phyloP scores from a whole-genome alignment of 2,797 vertebrate species.

The Odontamblyopus rebecca region DNA sequence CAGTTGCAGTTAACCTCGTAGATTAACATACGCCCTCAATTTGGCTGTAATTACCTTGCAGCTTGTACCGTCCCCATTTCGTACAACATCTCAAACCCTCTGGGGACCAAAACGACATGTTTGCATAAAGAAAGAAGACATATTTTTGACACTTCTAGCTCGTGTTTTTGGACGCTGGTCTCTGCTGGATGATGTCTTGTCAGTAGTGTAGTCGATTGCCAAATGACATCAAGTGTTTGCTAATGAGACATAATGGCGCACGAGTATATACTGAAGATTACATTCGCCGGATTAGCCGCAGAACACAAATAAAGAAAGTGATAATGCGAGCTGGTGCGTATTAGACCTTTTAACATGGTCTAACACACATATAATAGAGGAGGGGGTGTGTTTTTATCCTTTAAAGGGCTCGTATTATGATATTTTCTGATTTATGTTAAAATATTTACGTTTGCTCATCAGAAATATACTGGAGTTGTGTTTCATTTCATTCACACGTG shows the following conservation, averaged over 20 bases:
- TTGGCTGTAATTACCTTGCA: slow-evolving; percentile 74
- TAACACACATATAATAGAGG: too few species aligned
- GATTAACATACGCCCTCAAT: slow-evolving; percentile 78
- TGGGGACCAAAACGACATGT: slow-evolving; percentile 16
- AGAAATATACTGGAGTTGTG: too few species aligned
- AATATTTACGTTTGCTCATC: too few species aligned
- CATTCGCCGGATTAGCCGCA: slow-evolving; percentile 52
- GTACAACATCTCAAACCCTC: neutral
- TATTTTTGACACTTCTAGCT: slow-evolving; percentile 8
- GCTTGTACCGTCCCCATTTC: slow-evolving; percentile 55
- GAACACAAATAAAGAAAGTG: slow-evolving; percentile 39
- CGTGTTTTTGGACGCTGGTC: slow-evolving; percentile 42
- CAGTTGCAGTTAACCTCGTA: slow-evolving; percentile 75
- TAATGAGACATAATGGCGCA: slow-evolving; percentile 37
- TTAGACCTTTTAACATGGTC: slow-evolving; percentile 45
- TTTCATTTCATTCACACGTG: too few species aligned
- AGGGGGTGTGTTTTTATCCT: too few species aligned
- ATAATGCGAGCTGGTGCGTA: slow-evolving; percentile 65
- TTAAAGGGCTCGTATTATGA: too few species aligned
- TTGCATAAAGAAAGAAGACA: slow-evolving; percentile 42
- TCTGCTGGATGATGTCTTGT: slow-evolving; percentile 45
- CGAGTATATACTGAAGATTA: slow-evolving; percentile 62
- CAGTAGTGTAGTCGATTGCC: neutral
- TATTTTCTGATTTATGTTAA: too few species aligned
- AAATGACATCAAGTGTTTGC: slow-evolving; percentile 24